A percentile compares a stretch with the other conserved stretches of the same genome.
These are phyloP conservation scores for Epinephelus malabaricus DNA, from an alignment of 2,797 vertebrate species.

Conservation along the genomic window DNA sequence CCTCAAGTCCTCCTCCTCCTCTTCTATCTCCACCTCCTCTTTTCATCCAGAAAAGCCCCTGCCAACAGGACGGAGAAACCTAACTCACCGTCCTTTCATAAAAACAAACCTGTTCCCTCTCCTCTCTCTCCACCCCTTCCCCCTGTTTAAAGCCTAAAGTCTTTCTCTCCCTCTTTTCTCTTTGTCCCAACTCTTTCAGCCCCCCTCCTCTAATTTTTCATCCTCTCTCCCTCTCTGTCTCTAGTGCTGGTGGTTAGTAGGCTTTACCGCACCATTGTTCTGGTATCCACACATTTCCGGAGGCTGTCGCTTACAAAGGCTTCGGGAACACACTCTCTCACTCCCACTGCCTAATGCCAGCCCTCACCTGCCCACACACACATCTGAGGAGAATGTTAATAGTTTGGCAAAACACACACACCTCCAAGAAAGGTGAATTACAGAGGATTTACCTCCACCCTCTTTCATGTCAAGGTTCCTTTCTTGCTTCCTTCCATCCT, in stretches of 20 bases:
- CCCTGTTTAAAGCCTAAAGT: slow-evolving; percentile 20
- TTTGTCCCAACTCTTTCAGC: slow-evolving; percentile 51
- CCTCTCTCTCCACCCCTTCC: slow-evolving; percentile 33
- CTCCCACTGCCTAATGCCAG: slow-evolving; percentile 51
- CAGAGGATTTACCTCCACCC: slow-evolving; percentile 53
- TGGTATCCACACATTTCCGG: slow-evolving; percentile 79
- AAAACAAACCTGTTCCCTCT: slow-evolving; percentile 69
- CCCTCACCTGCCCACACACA: slow-evolving; percentile 74
- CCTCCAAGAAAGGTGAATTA: slow-evolving; percentile 53
- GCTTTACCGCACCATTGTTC: slow-evolving; percentile 81
- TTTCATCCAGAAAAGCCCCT: slow-evolving; percentile 67
- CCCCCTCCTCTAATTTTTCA: slow-evolving; percentile 23
- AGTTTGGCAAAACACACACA: slow-evolving; percentile 27
- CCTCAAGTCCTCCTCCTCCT: slow-evolving; percentile 42
- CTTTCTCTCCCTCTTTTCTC: slow-evolving; percentile 51
- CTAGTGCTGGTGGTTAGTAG: slow-evolving; percentile 60
- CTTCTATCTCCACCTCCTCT: slow-evolving; percentile 62
- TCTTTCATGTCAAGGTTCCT: slow-evolving; percentile 51
- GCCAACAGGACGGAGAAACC: slow-evolving; percentile 66
- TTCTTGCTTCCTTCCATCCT: slow-evolving; percentile 21
- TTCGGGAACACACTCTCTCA: slow-evolving; percentile 53
- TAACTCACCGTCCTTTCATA: slow-evolving; percentile 70
- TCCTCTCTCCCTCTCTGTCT: slow-evolving; percentile 48
- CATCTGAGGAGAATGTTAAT: slow-evolving; percentile 29
- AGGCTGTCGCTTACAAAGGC: slow-evolving; percentile 69